These are phyloP conservation scores for Catocala sponsa DNA, from an alignment of 2,888 invertebrate genomes.

Conservation along the genomic window DNA sequence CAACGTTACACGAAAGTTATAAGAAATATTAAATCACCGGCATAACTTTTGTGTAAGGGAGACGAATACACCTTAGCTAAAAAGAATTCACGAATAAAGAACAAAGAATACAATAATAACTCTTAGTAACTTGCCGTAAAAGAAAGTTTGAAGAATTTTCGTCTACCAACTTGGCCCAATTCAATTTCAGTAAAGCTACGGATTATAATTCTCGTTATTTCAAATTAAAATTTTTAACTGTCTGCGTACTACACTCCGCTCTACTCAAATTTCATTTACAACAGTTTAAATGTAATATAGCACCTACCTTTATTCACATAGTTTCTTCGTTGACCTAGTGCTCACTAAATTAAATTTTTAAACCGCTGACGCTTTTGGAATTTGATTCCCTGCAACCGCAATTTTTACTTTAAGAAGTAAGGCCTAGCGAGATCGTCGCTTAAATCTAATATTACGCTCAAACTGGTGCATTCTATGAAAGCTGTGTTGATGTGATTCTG, in stretches of 20 bases:
- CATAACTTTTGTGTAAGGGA: constrained; percentile 36
- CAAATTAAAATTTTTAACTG: constrained; percentile 42
- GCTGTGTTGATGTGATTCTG: too few species aligned
- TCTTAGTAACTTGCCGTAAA: constrained; percentile 46
- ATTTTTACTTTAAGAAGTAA: too few species aligned
- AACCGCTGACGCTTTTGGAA: neutral
- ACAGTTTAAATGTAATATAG: neutral
- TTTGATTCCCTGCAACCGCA: neutral
- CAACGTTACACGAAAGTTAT: constrained; percentile 37
- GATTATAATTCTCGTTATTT: constrained; percentile 49
- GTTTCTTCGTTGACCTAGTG: neutral
- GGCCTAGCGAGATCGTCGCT: too few species aligned
- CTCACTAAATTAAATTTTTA: neutral
- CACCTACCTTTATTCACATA: neutral
- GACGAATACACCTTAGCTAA: constrained; percentile 35
- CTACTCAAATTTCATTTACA: constrained; percentile 20
- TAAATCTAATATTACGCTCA: too few species aligned
- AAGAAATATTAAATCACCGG: constrained; percentile 39
- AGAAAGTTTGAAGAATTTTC: constrained; percentile 51
- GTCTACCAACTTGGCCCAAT: constrained; percentile 47
- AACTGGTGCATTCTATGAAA: too few species aligned
- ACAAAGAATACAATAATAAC: constrained; percentile 52
- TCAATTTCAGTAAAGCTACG: constrained; percentile 49
- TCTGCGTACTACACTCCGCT: constrained; percentile 20
- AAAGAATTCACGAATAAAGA: constrained; percentile 47